Conservation (phyloP, 2,888 invertebrate genomes). For the Euproctis similis region DNA sequence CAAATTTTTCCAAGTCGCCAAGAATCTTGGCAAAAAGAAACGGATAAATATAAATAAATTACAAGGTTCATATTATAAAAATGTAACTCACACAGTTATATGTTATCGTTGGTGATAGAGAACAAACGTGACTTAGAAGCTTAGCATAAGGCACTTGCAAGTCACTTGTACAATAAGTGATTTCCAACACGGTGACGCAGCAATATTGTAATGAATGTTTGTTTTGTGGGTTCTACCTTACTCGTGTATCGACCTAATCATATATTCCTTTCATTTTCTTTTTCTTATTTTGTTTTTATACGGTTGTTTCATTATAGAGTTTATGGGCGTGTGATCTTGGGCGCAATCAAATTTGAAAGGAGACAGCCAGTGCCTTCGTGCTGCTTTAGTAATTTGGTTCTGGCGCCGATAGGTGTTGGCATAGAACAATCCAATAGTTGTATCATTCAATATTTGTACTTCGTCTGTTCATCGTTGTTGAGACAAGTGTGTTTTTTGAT, state of each 20-base stretch:
- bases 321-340: conserved; percentile 74
- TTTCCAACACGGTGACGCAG: conserved; percentile 70
- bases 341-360: conserved; percentile 72
- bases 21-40: no score
- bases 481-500: neutral
- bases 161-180: conserved; percentile 73
- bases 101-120: no score
- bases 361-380: conserved; percentile 64
- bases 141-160: conserved; percentile 63
- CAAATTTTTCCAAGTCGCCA: no score
- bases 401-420: conserved; percentile 68
- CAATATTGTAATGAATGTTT: conserved; percentile 72
- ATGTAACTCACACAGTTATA: no score
- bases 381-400: conserved; percentile 60
- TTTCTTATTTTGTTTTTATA: conserved; percentile 76
- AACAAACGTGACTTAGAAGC: conserved; percentile 32
- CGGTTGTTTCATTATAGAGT: conserved; percentile 71
- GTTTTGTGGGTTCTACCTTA: conserved; percentile 75
- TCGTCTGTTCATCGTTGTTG: conserved; percentile 8
- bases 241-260: conserved; percentile 74
- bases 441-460: conserved; percentile 35
- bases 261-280: conserved; percentile 74
- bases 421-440: conserved; percentile 38
- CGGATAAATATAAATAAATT: no score
- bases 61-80: no score